These are phyloP conservation scores for Camponotus pennsylvanicus DNA, from an alignment of 1,140 invertebrate species.

Conservation along the genomic window DNA sequence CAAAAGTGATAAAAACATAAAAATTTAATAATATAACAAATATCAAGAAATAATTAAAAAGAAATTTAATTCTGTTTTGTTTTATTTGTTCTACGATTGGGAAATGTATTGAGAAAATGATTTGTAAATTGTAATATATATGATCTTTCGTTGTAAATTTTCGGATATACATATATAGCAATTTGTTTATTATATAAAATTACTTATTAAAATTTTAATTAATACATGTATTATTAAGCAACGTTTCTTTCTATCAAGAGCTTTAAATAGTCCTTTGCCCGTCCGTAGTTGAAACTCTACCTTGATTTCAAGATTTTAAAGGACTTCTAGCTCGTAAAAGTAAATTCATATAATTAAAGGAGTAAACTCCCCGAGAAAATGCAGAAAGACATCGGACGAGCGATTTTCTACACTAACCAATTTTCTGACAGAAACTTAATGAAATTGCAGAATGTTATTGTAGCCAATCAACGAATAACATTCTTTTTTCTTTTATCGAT, in stretches of 20 bases:
- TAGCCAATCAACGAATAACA: neutral
- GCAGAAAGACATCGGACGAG: constrained; percentile 13
- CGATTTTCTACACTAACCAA: constrained; percentile 39
- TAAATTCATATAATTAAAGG: constrained; percentile 37
- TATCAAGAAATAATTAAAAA: neutral
- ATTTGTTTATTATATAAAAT: neutral
- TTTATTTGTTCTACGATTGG: neutral
- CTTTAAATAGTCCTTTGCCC: neutral
- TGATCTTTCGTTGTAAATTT: neutral
- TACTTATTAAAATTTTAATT: constrained; percentile 7
- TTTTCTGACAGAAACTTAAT: constrained; percentile 37
- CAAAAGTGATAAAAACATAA: neutral
- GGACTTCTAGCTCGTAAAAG: constrained; percentile 21
- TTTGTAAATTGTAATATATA: neutral
- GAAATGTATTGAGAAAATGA: neutral
- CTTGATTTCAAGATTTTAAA: constrained; percentile 25
- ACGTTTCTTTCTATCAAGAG: constrained; percentile 9
- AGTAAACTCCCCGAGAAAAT: neutral
- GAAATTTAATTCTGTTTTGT: neutral
- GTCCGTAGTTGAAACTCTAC: neutral
- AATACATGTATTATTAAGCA: neutral
- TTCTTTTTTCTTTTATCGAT: constrained; percentile 16
- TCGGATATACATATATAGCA: neutral
- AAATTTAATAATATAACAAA: neutral
- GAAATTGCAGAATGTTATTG: constrained; percentile 14